phyloP scores from a whole-genome alignment of 2,888 invertebrate genomes.

The Nebria salina region DNA sequence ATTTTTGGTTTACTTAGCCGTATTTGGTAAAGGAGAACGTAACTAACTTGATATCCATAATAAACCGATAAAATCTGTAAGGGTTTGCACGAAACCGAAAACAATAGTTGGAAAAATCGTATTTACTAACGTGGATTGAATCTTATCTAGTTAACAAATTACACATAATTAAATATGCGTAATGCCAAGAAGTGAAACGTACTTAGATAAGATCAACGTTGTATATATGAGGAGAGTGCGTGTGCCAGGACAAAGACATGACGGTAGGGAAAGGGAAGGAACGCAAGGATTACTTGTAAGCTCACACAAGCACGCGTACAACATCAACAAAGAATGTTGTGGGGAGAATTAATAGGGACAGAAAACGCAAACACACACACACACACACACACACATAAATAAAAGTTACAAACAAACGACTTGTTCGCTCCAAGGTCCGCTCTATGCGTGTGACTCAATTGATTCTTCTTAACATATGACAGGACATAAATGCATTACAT shows the following conservation, averaged over 20 bases:
- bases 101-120: no score
- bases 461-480: constrained; percentile 17
- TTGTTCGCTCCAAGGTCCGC: constrained; percentile 25
- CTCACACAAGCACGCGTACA: constrained; percentile 34
- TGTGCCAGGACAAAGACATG: background rate
- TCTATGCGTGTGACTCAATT: constrained; percentile 15
- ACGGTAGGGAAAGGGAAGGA: background rate
- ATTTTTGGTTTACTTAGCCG: no score
- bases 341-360: constrained; percentile 42
- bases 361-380: constrained; percentile 37
- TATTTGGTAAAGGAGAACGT: no score
- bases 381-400: constrained; percentile 6
- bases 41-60: no score
- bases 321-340: constrained; percentile 43
- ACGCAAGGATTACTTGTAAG: constrained; percentile 35
- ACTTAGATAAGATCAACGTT: constrained; percentile 28
- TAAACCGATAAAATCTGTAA: no score
- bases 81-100: no score
- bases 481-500: no score
- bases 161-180: constrained; percentile 43
- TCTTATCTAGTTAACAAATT: constrained; percentile 39
- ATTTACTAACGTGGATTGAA: constrained; percentile 10
- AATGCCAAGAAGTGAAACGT: constrained; percentile 33
- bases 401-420: background rate
- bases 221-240: background rate